Evolutionary conservation across 2,888 invertebrate genomes (phyloP).

Genomic region (Perithous albicinctus): DNA sequence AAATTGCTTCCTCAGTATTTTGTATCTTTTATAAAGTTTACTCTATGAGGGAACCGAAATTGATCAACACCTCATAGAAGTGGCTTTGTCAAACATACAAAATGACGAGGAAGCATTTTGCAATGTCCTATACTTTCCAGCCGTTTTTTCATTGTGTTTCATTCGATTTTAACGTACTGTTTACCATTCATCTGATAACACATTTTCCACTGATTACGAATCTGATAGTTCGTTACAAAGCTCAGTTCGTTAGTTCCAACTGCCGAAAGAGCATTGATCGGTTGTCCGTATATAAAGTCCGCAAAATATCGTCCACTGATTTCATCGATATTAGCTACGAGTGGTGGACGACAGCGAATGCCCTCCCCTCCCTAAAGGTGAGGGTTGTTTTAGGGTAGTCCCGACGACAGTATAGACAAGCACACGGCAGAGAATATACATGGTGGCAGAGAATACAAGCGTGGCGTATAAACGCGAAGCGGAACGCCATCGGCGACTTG

Average conservation of each 20-base stretch:
- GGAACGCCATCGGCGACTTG: constrained; percentile 22
- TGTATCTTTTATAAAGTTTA: too few relatives aligned
- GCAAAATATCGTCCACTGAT: constrained; percentile 1
- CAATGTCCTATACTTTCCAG: background rate
- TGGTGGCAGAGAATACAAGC: background rate
- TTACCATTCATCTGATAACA: background rate
- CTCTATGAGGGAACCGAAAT: too few relatives aligned
- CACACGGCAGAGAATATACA: constrained; percentile 27
- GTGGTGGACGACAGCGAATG: too few relatives aligned
- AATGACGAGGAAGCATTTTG: too few relatives aligned
- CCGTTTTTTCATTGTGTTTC: background rate
- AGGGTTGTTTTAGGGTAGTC: background rate
- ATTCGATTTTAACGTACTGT: background rate
- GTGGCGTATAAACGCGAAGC: constrained; percentile 51
- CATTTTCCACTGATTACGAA: constrained; percentile 1
- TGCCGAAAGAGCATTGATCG: background rate
- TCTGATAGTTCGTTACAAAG: background rate
- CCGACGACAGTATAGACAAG: constrained; percentile 11
- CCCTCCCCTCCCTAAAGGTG: too few relatives aligned
- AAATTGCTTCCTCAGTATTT: too few relatives aligned
- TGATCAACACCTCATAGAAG: too few relatives aligned
- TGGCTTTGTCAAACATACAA: too few relatives aligned
- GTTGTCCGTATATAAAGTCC: constrained; percentile 1
- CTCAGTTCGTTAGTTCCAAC: background rate
- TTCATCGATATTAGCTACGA: constrained; percentile 35